Conservation (phyloP, 2,797 vertebrate genomes). For the Aphelocoma californica region DNA sequence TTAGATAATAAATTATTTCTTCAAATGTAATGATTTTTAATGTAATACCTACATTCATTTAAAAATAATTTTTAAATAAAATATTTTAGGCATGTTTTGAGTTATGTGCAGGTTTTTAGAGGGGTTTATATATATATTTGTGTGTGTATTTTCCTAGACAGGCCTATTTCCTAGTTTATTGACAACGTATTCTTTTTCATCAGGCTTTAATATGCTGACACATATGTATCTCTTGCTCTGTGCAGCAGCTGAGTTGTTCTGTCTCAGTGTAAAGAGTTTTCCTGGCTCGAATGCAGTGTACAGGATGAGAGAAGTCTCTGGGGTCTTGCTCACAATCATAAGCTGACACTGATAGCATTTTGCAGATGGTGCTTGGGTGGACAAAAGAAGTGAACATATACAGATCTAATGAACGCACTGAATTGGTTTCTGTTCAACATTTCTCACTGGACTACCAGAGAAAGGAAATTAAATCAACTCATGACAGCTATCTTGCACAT, state of each 20-base stretch:
- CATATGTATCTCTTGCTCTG: neutral
- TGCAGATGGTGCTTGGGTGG: conserved; percentile 66
- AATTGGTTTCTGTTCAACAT: conserved; percentile 65
- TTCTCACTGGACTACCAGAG: conserved; percentile 70
- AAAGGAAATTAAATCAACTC: conserved; percentile 82
- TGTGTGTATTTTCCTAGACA: conserved; percentile 27
- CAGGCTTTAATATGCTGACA: conserved; percentile 51
- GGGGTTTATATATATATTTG: neutral
- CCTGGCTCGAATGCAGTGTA: conserved; percentile 37
- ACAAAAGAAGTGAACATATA: conserved; percentile 58
- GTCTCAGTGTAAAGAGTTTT: conserved; percentile 57
- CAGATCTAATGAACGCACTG: conserved; percentile 60
- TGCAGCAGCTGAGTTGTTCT: conserved; percentile 47
- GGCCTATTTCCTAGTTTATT: conserved; percentile 34
- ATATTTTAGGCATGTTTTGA: neutral
- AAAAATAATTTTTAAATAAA: neutral
- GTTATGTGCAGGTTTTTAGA: neutral
- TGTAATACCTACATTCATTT: neutral
- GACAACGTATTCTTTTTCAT: conserved; percentile 53
- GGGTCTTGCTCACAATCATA: conserved; percentile 49
- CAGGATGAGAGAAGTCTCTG: neutral
- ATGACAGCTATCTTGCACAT: conserved; percentile 73
- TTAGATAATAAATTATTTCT: neutral
- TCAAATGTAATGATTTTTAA: neutral
- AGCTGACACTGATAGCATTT: conserved; percentile 66